These are phyloP conservation scores for Notospermus geniculatus DNA, from an alignment of 1,140 invertebrate species.

Conservation along the genomic window DNA sequence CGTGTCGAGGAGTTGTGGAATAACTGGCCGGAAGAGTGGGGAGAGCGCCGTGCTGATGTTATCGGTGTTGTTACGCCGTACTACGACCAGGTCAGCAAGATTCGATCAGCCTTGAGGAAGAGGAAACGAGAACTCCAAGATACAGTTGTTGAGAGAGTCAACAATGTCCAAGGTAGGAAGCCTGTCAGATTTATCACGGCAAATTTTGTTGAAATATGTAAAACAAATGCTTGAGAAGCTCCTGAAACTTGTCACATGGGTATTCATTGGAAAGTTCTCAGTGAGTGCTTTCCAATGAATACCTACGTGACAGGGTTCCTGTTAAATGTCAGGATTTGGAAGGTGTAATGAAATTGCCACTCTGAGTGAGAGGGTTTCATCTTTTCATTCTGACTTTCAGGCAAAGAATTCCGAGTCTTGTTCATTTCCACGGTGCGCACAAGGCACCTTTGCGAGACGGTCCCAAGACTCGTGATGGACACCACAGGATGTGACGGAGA, in stretches of 20 bases:
- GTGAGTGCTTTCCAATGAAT: no score
- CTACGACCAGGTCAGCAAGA: constrained; percentile 73
- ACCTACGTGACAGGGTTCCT: no score
- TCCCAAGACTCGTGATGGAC: constrained; percentile 21
- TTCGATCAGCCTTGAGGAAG: constrained; percentile 72
- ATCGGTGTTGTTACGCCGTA: constrained; percentile 82
- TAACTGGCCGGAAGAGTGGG: constrained; percentile 74
- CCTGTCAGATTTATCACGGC: no score
- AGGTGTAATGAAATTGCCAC: no score
- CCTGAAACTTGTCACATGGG: no score
- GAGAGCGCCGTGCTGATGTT: constrained; percentile 68
- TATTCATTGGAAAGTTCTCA: no score
- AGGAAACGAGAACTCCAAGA: constrained; percentile 62
- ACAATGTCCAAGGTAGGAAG: constrained; percentile 74
- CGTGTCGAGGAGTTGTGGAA: constrained; percentile 67
- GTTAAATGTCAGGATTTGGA: no score
- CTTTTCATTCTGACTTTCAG: constrained; percentile 41
- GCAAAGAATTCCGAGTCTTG: constrained; percentile 80
- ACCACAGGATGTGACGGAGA: constrained; percentile 52
- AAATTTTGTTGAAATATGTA: no score
- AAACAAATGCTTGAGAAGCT: no score
- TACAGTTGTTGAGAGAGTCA: constrained; percentile 78
- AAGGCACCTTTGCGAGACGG: constrained; percentile 64
- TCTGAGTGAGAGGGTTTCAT: no score
- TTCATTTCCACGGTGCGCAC: constrained; percentile 82